Base-by-base conservation (phyloP, 2,888 invertebrate species). In the Sialis lutaria region DNA sequence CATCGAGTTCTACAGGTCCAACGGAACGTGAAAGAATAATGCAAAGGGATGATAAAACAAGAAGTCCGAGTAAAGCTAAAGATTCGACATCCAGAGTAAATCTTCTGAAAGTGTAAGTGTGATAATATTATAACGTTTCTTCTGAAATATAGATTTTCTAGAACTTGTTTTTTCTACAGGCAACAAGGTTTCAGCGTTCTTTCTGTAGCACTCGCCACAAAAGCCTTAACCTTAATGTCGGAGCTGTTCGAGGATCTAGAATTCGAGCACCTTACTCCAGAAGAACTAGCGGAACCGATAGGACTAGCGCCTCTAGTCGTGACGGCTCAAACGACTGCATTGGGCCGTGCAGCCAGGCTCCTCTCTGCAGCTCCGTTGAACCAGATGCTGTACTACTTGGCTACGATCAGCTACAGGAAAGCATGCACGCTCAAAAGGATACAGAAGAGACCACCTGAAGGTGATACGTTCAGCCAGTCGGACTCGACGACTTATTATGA, bases 401-500 rank as follows among this genome's bases (percentile, higher is more conserved):
- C 91, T 22, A 86, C 89, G 5, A 86, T 91, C 35, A 84, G 88
- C 54, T 92, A 92, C 65, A 78, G 90, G 57, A 93, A 92, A 69
- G 89, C 89, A 1, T 88, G 87, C 51, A 82, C 84, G 48, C 64
- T 90, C 55, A 88, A 87, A 62, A 74, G 88, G 48, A 76, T 82
- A 42, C 83, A 81, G 61, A 82, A 84, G 56, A 84, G 86, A 65
- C 84, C 86, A 50, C 79, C 85, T 39, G 85, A 85, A 61, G 89
- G 83, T 41, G 91, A 91, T 60, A 85, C 85, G 43, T 77, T 82
- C 50, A 83, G 82, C 61, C 81, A 81, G 53, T 91, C 91, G 5
- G 93, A 92, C 67, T 91, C 91, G 7, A 91, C 91, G 43, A 92
- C 91, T n/a, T 93, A 90, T 68, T 92, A 91, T 65, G 92, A 92